Conservation (phyloP, 1,140 invertebrate species). For the Tetramorium alpestre region DNA sequence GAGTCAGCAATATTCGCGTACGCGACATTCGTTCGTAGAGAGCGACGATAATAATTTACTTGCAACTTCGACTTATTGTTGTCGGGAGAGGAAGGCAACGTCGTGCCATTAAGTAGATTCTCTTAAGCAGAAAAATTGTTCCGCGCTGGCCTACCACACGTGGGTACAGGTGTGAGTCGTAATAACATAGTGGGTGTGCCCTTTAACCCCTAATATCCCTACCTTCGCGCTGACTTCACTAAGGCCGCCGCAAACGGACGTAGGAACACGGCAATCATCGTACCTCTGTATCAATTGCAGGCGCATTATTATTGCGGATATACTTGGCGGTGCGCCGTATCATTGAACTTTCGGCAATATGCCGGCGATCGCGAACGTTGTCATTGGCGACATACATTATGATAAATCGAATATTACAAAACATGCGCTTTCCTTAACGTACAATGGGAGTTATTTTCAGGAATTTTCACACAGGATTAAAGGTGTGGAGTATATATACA, state of each 20-base stretch:
- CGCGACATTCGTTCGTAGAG: conserved; percentile 54
- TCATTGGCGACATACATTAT: conserved; percentile 36
- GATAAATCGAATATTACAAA: not conserved
- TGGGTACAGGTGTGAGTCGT: conserved; percentile 84
- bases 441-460: not conserved
- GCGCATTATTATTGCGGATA: conserved; percentile 82
- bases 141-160: conserved; percentile 65
- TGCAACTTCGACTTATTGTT: conserved; percentile 62
- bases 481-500: not conserved
- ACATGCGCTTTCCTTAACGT: not conserved
- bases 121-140: conserved; percentile 69
- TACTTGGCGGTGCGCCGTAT: conserved; percentile 78
- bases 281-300: conserved; percentile 83
- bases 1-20: conserved; percentile 35
- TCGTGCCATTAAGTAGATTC: conserved; percentile 70
- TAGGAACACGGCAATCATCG: conserved; percentile 82
- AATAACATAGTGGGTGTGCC: conserved; percentile 83
- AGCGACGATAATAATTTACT: conserved; percentile 71
- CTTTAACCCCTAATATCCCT: conserved; percentile 80
- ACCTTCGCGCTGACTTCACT: conserved; percentile 79
- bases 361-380: conserved; percentile 19
- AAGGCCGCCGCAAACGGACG: conserved; percentile 80
- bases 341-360: conserved; percentile 53
- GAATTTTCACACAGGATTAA: not conserved
- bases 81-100: conserved; percentile 47